These are phyloP conservation scores for Fabriciana adippe DNA, from an alignment of 2,888 invertebrate genomes.

Conservation along the genomic window DNA sequence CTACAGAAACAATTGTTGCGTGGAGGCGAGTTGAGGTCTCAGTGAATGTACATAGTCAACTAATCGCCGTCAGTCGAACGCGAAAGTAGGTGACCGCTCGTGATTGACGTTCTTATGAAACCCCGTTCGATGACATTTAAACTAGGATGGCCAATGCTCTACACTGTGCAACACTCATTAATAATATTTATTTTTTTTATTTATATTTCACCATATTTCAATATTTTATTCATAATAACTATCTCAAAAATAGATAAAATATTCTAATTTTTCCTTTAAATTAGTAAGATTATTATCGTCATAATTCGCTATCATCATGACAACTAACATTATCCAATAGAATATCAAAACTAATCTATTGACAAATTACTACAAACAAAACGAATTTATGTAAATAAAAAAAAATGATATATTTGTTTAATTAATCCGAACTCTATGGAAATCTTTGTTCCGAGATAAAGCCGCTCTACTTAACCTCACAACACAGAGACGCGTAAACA, in stretches of 20 bases:
- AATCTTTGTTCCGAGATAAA: constrained; percentile 78
- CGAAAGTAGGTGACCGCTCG: constrained; percentile 82
- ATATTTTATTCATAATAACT: constrained; percentile 1
- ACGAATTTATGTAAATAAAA: neutral
- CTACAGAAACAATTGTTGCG: constrained; percentile 83
- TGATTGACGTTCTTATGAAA: constrained; percentile 81
- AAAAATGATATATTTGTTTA: constrained; percentile 45
- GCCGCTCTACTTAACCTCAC: constrained; percentile 82
- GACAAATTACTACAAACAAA: neutral
- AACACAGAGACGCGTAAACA: constrained; percentile 80
- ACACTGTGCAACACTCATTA: constrained; percentile 3
- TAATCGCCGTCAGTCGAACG: constrained; percentile 79
- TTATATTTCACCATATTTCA: neutral
- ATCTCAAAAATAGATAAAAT: constrained; percentile 1
- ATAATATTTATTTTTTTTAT: neutral
- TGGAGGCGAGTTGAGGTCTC: constrained; percentile 78
- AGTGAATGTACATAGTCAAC: constrained; percentile 75
- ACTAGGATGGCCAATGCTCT: constrained; percentile 67
- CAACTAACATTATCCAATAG: constrained; percentile 4
- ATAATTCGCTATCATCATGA: constrained; percentile 17
- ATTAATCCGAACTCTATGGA: constrained; percentile 72
- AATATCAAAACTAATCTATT: neutral
- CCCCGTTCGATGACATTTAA: constrained; percentile 81
- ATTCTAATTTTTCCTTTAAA: constrained; percentile 1
- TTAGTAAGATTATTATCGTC: constrained; percentile 4